Conservation (phyloP, 2,113 vertebrate species). For the Otus sunia region DNA sequence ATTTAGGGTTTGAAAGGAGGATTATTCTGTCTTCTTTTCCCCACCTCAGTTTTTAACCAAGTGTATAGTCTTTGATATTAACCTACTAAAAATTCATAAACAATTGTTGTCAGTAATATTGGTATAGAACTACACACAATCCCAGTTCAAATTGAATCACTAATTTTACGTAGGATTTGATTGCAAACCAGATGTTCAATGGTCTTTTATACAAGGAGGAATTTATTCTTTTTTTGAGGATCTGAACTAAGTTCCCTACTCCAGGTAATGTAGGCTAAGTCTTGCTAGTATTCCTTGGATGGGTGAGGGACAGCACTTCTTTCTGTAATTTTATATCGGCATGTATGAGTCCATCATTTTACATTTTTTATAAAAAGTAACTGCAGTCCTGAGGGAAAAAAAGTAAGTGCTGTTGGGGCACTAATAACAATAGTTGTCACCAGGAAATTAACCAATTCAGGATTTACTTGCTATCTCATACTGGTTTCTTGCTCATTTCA, state of each 20-base stretch:
- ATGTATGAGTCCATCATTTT: neutral
- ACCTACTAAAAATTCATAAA: neutral
- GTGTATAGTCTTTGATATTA: neutral
- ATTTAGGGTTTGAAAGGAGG: neutral
- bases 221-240: neutral
- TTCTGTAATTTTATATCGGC: neutral
- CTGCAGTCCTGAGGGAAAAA: neutral
- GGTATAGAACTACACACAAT: neutral
- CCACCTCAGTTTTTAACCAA: neutral
- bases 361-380: neutral
- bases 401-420: neutral
- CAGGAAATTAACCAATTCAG: neutral
- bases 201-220: neutral
- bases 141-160: neutral
- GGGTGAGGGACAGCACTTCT: neutral
- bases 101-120: neutral
- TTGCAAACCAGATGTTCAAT: neutral
- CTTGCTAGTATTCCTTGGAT: neutral
- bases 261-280: neutral
- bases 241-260: neutral
- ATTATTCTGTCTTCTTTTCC: neutral
- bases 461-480: neutral
- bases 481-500: neutral
- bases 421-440: neutral
- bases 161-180: neutral